Evolutionary conservation across 2,888 invertebrate species (phyloP), one percentile per base, ranked within the genome.

Genomic region (Ormyrus pomaceus): DNA sequence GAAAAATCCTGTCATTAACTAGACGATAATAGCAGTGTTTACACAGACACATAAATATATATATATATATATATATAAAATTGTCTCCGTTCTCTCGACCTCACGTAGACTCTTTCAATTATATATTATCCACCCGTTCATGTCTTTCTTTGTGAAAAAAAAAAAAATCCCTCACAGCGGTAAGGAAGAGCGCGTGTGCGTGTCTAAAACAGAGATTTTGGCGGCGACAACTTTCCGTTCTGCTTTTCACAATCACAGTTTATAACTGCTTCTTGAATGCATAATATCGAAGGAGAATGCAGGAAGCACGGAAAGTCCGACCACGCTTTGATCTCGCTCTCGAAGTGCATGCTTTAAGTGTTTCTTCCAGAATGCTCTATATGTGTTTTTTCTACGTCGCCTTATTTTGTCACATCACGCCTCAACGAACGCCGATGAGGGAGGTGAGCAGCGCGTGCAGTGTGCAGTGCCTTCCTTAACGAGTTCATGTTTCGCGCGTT

Each of bases 311-410:
- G 84, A 85, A 85, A 85, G 83, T 83, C 83, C 83, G 80, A 34
- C 34, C 83, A 84, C 85, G 87, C 84, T 84, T 84, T 85, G 85
- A 86, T 86, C 87, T 87, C 87, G 85, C 85, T 86, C 85, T 87
- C 87, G 85, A 89, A 88, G 85, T 90, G 90, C 90, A 90, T 90
- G 90, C 90, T 89, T 89, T 89, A 88, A 89, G 86, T 90, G 90
- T 90, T 87, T 88, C 86, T 83, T 85, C 86, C 87, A 87, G 90
- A 90, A 90, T 90, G 90, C 89, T 90, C 89, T 89, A 86, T 90
- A 88, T 90, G 77, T 90, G 45, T 80, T 75, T 87, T 34, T 87
- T 87, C 88, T 88, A 84, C 87, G 85, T 87, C 86, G 87, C 88
- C 87, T 87, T 77, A 50, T 66, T 71, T 70, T 75, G 46, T 64